Evolutionary conservation across 2,113 vertebrate species (phyloP), one percentile per base, ranked within the genome.

Genomic region (Aplodontia rufa): DNA sequence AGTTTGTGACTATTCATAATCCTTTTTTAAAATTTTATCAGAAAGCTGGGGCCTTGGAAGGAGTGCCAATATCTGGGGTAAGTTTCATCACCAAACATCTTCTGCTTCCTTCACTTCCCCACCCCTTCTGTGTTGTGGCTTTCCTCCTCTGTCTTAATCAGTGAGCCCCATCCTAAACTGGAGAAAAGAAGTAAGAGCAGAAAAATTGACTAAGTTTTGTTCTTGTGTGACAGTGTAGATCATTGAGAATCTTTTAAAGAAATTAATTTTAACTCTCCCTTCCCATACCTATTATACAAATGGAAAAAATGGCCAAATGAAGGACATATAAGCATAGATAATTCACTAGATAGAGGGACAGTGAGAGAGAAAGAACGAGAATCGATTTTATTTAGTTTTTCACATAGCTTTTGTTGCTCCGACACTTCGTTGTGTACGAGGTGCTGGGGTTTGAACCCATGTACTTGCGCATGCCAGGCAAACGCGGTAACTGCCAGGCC

Each of bases 61-160:
- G 99, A 93, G 98, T 99, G 90, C 99, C 99, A 24, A 99, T 99
- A 98, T 99, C 99, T 28, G 99, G 99, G 99, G 99, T 99, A 98
- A 99, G 99, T 97, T 91, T 78, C 83, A 40, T 69, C 62, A n/a
- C 5, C 42, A 83, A 49, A 53, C 16, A 37, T 53, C 49, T 62
- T 62, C n/a, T 90, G 45, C 42, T 37, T 45, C 42, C n/a, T 51
- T 55, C 35, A 13, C 4, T 13, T 9, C 49, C 51, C 30, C 17
- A 47, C 19, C 32, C 10, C 28, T 71, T 37, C 42, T 30, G 8
- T 47, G 37, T 47, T 49, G 32, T 53, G 40, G 49, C 16, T 96
- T 75, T 84, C 71, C 28, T 79, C 24, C 13, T 82, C 11, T 26
- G 8, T 80, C 55, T 96, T 92, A 82, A 47, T 93, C 32, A n/a